Evolutionary conservation across 2,888 invertebrate species (phyloP), one percentile per base, ranked within the genome.

Genomic region (Fragum fragum): DNA sequence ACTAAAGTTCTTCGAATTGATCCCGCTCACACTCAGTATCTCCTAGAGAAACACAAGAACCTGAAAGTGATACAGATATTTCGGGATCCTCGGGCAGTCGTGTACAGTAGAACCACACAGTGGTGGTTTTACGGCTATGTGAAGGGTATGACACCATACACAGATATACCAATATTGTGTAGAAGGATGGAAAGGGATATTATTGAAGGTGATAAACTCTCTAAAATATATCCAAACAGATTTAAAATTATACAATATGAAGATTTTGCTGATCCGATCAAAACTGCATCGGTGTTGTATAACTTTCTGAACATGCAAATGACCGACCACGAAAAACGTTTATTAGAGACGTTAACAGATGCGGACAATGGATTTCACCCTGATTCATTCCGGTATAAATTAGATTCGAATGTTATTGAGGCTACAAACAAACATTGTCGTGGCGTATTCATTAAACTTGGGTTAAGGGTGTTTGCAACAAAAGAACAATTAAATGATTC

Each of bases 191-290:
- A 57, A 14, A 57, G 26, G 3, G 57, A 57, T 23, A 14, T 57
- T 23, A 9, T 6, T 26, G 28, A 6, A 7, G 57, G 14, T 5
- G 26, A 3, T 5, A 16, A 26, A 14, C 18, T 57, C 7, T 16
- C 18, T 2, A 57, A 23, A 26, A 23, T 57, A 1, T 57, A 26
- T 18, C 57, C 57, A 9, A 23, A 57, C 26, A 57, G 57, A 23
- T 18, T 57, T 21, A 57, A 57, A 14, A 57, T 57, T 1, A 57
- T 57, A 57, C 57, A 57, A 57, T 57, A 57, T 23, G 57, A 57
- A 18, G 57, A 57, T 28, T 57, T 57, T 28, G 2, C 23, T 1
- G 26, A 57, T 18, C 57, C 57, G 26, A 18, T 26, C 9, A 23
- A 26, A 57, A 57, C 57, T 26, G 57, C 57, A 7, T 23, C 23